phyloP scores from a whole-genome alignment of 2,888 invertebrate genomes.

The Pristionchus arcanus region DNA sequence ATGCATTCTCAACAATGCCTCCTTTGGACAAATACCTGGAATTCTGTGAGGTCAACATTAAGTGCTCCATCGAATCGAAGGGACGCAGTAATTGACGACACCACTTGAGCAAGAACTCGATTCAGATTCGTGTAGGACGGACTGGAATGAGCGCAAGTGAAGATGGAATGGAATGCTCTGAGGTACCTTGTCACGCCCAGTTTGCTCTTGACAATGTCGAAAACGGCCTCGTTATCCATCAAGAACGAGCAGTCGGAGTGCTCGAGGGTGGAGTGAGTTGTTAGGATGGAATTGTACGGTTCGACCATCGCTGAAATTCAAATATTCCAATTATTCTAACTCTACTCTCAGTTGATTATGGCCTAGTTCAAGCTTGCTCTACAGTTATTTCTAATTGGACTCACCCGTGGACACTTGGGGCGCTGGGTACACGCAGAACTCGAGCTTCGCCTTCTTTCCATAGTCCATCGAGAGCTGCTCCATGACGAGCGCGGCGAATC shows the following conservation, averaged over 20 bases:
- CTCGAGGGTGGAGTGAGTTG: conserved; percentile 94
- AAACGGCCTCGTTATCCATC: conserved; percentile 84
- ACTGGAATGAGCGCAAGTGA: conserved; percentile 79
- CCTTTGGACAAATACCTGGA: conserved; percentile 81
- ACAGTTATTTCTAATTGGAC: background rate
- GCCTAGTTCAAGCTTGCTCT: too few species aligned
- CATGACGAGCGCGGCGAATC: conserved; percentile 91
- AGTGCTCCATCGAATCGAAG: conserved; percentile 92
- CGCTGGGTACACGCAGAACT: conserved; percentile 92
- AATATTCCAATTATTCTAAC: too few species aligned
- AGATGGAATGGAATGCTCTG: too few species aligned
- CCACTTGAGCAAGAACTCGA: conserved; percentile 86
- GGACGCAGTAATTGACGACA: conserved; percentile 90
- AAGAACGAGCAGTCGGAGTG: conserved; percentile 98
- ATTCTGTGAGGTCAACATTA: conserved; percentile 90
- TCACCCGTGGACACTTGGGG: conserved; percentile 83
- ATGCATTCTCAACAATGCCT: background rate
- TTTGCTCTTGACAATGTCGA: conserved; percentile 91
- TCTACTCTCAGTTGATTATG: too few species aligned
- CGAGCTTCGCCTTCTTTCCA: conserved; percentile 91
- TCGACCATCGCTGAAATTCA: conserved; percentile 90
- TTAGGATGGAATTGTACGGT: conserved; percentile 96
- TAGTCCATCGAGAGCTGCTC: conserved; percentile 90
- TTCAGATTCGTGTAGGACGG: conserved; percentile 93
- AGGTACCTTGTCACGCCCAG: conserved; percentile 81